Evolutionary conservation across 1,140 invertebrate species (phyloP).

Genomic region (Leptinotarsa defecta): DNA sequence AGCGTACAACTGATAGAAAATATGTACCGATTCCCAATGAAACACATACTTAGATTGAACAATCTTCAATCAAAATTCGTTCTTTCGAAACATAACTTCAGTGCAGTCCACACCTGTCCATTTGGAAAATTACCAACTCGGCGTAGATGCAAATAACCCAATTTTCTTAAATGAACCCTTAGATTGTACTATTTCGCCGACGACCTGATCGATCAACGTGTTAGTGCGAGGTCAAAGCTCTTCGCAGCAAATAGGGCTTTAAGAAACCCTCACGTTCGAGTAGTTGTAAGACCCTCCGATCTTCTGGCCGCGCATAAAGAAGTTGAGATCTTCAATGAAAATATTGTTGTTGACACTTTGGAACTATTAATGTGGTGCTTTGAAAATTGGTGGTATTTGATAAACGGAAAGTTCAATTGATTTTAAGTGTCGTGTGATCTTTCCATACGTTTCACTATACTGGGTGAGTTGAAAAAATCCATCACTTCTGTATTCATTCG

Average conservation of each 20-base stretch:
- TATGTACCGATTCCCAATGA: background rate
- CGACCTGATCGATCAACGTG: slow-evolving; percentile 12
- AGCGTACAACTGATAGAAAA: background rate
- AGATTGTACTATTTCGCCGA: slow-evolving; percentile 13
- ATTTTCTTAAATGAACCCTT: slow-evolving; percentile 21
- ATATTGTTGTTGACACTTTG: no score
- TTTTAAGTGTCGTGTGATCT: no score
- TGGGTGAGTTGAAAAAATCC: no score
- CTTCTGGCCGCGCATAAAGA: background rate
- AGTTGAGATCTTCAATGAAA: no score
- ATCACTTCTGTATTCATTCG: no score
- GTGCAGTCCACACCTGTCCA: background rate
- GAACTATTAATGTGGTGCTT: no score
- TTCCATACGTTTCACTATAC: no score
- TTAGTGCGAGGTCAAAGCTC: slow-evolving; percentile 15
- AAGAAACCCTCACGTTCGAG: background rate
- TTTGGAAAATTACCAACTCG: background rate
- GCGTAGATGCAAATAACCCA: slow-evolving; percentile 21
- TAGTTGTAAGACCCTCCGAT: background rate
- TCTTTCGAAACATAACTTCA: background rate
- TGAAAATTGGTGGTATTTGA: no score
- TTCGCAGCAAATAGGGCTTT: background rate
- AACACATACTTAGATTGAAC: background rate
- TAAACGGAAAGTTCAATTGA: no score
- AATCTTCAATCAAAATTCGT: background rate